Base-by-base conservation (phyloP, 2,888 invertebrate genomes). In the Ochropleura plecta region DNA sequence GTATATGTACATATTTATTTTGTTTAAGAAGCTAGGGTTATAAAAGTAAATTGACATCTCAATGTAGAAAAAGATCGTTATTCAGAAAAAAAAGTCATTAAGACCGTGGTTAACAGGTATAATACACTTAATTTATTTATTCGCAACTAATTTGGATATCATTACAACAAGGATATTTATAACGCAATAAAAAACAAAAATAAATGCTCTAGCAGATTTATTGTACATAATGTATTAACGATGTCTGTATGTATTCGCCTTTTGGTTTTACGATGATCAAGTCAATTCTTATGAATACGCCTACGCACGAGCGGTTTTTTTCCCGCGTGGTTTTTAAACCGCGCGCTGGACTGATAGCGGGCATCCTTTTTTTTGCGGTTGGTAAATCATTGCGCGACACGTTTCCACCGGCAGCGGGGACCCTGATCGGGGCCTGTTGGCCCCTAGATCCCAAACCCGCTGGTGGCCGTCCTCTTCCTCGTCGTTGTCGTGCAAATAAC, bases 171-270 rank as follows among this genome's bases (percentile, higher is more conserved):
- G 46, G 40, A 60, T 78, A 57, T 77, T 48, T 67, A 69, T 40
- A 55, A 20, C 30, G 14, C 18, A 57, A 66, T 78, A 69, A 69
- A 71, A 59, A 12, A 71, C 49, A 65, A 30, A 30, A 30, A 44
- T 73, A 67, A 70, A 70, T 59, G 18, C 20, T 70, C 5, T 48
- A 66, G 49, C 30, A 64, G 70, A 74, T 78, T 79, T 73, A 78
- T 79, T 48, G 14, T 40, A 46, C 12, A 51, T 49, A 59, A 64
- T 73, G 3, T 64, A 49, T 72, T 48, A 42, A 63, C 20, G 20
- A 70, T 66, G n/a, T n/a, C n/a, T n/a, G 51, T 60, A 44, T 12
- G 3, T 12, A 65, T 65, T 40, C 9, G n/a, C 12, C 1, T 16
- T 30, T 20, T 73, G 48, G 20, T 16, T 66, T 76, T 66, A 42